Evolutionary conservation across 2,888 invertebrate genomes (phyloP).

Genomic region (Ametastegia equiseti): DNA sequence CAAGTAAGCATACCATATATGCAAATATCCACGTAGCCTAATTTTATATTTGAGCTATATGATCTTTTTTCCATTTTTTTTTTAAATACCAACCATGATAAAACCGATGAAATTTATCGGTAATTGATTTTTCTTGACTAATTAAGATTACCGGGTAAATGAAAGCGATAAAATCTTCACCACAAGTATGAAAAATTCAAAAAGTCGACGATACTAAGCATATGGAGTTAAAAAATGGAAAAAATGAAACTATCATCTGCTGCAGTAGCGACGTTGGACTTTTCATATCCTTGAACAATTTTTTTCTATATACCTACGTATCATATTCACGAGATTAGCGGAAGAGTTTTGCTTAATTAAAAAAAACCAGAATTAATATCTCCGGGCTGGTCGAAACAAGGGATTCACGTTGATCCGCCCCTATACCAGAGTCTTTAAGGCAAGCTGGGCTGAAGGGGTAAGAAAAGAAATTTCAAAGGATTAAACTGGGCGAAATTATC

Average conservation of each 20-base stretch:
- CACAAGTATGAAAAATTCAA: too few relatives aligned
- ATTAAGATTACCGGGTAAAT: too few relatives aligned
- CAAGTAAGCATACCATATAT: too few relatives aligned
- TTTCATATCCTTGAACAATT: not conserved
- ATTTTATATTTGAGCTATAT: too few relatives aligned
- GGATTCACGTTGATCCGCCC: not conserved
- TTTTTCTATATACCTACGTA: too few relatives aligned
- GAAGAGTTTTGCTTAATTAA: slow-evolving; percentile 4
- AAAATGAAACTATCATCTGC: too few relatives aligned
- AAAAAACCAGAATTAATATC: slow-evolving; percentile 13
- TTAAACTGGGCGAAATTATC: slow-evolving; percentile 65
- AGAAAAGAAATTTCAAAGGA: slow-evolving; percentile 40
- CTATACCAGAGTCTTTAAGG: not conserved
- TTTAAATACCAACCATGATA: too few relatives aligned
- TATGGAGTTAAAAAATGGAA: too few relatives aligned
- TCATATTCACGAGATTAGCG: not conserved
- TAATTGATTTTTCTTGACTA: not conserved
- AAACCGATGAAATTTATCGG: not conserved
- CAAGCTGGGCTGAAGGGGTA: not conserved
- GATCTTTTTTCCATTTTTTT: too few relatives aligned
- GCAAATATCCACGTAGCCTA: not conserved
- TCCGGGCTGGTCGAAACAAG: not conserved
- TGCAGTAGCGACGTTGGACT: not conserved
- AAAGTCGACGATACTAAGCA: too few relatives aligned
- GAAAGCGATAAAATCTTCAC: too few relatives aligned